Evolutionary conservation across 2,113 vertebrate species (phyloP), one percentile per base, ranked within the genome.

Genomic region (Polyodon spathula): DNA sequence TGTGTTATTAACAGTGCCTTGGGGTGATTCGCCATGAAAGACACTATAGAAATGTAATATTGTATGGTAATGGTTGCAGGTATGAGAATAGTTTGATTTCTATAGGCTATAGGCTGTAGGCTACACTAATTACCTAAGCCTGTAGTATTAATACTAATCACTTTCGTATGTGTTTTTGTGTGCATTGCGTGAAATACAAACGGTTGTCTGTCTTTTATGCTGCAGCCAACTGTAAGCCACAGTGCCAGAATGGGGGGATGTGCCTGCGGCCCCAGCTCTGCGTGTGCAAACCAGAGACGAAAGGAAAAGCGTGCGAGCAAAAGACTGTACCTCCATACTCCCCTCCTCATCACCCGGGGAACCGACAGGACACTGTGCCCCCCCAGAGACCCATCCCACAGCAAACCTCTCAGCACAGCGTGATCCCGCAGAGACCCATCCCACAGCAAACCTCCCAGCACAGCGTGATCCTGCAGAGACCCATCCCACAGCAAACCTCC

Each of bases 211-310:
- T 71, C 27, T 27, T 70, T 77, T 63, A 69, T 76, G 68, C 76
- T 74, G 64, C 77, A 98, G 96, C 96, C 39, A 94, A 89, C 79
- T 98, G 96, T 75, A 70, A 80, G 8, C 96, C 96, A 1, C 89
- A 90, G 0, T 98, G 96, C 85, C 94, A 93, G 70, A 98, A 98
- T 3, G 94, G 93, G 78, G 96, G 95, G 67, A 93, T 94, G 90
- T 98, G 96, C 73, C 89, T 98, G 16, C 84, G 88, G 74, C 95
- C 95, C 59, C 96, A 97, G 69, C 84, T 94, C 53, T 98, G 96
- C 64, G 88, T 98, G 70, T 98, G 96, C 70, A 97, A 96, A 62
- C 89, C 90, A 14, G 94, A 92, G 54, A 95, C 92, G 27, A 89
- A 89, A 73, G 96, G 96, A 27, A 90, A 80, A 76, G 77, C 86